These are phyloP conservation scores for Ooceraea biroi DNA, from an alignment of 1,140 invertebrate species.

Conservation along the genomic window DNA sequence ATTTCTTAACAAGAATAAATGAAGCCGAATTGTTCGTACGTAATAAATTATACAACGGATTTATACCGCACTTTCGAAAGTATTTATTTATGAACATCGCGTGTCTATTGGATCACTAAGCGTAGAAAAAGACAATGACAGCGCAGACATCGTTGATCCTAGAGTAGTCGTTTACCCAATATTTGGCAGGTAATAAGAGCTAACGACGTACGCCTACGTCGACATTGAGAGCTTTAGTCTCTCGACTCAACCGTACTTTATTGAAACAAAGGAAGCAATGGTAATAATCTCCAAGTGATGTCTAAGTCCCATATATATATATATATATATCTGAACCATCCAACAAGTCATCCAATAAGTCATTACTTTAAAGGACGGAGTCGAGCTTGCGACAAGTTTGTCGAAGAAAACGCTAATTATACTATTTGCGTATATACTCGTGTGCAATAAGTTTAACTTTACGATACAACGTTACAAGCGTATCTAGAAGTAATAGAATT, in stretches of 20 bases:
- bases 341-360: slow-evolving; percentile 63
- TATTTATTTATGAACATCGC: slow-evolving; percentile 74
- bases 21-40: slow-evolving; percentile 70
- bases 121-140: slow-evolving; percentile 52
- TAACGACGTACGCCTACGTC: slow-evolving; percentile 60
- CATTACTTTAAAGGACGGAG: slow-evolving; percentile 47
- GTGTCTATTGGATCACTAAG: slow-evolving; percentile 64
- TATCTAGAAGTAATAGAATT: slow-evolving; percentile 44
- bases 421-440: slow-evolving; percentile 35
- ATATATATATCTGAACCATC: slow-evolving; percentile 64
- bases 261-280: slow-evolving; percentile 40
- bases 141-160: slow-evolving; percentile 55
- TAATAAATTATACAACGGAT: slow-evolving; percentile 73
- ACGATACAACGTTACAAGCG: background rate
- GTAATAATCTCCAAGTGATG: slow-evolving; percentile 62
- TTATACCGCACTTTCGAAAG: slow-evolving; percentile 75
- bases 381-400: slow-evolving; percentile 47
- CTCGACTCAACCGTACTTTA: slow-evolving; percentile 57
- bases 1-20: slow-evolving; percentile 45
- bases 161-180: slow-evolving; percentile 60
- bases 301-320: slow-evolving; percentile 50
- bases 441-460: slow-evolving; percentile 11
- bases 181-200: slow-evolving; percentile 23
- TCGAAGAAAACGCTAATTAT: slow-evolving; percentile 54
- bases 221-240: slow-evolving; percentile 62